phyloP scores from a whole-genome alignment of 1,140 invertebrate species.

The Ephestia elutella region DNA sequence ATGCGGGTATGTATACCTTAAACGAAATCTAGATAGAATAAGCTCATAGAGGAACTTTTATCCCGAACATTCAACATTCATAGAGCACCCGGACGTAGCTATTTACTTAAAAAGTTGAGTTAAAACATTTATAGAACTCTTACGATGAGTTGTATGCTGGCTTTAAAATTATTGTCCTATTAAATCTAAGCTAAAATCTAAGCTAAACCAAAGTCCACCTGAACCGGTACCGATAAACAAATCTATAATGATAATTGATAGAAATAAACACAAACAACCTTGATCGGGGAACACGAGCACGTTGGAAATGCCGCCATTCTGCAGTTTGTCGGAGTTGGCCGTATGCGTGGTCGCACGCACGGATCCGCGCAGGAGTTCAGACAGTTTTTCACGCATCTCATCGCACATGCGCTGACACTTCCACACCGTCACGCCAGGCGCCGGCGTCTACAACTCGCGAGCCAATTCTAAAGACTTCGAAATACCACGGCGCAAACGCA shows the following conservation, averaged over 20 bases:
- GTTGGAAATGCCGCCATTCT: conserved; percentile 43
- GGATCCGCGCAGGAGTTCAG: conserved; percentile 52
- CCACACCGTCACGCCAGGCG: conserved; percentile 36
- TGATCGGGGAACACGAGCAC: conserved; percentile 50
- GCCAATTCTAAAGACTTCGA: conserved; percentile 23
- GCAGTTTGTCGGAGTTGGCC: conserved; percentile 45
- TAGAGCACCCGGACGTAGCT: too few relatives aligned
- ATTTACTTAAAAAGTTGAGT: too few relatives aligned
- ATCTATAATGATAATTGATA: background rate
- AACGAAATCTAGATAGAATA: too few relatives aligned
- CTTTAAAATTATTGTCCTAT: too few relatives aligned
- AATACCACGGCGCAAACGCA: conserved; percentile 18
- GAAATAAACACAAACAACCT: conserved; percentile 29
- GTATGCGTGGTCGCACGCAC: conserved; percentile 37
- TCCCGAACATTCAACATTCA: too few relatives aligned
- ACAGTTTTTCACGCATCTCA: conserved; percentile 66
- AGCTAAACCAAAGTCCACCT: too few relatives aligned
- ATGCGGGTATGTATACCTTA: too few relatives aligned
- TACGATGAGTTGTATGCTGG: too few relatives aligned
- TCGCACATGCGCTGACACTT: conserved; percentile 45
- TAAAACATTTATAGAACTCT: too few relatives aligned
- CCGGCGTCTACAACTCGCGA: conserved; percentile 42
- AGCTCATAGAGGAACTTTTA: too few relatives aligned
- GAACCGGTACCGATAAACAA: background rate
- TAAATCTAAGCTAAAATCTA: too few relatives aligned